Evolutionary conservation across 2,113 vertebrate genomes (phyloP).

Genomic region (Stomatorhinus ivindoensis): DNA sequence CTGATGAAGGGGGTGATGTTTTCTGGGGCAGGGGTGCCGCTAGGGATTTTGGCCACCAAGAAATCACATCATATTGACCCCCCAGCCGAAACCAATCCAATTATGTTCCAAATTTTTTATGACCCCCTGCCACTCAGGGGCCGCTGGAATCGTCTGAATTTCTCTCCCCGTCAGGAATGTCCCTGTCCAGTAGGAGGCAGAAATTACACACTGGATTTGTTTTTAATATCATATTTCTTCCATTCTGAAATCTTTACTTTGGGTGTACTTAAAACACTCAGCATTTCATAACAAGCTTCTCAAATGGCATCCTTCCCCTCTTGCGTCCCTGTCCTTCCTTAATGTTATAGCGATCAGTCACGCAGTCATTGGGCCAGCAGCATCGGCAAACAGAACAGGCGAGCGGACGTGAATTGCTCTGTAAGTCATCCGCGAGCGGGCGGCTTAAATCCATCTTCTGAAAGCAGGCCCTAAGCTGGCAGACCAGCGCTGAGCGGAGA

Average conservation of each 20-base stretch:
- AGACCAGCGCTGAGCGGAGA: background rate
- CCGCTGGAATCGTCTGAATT: background rate
- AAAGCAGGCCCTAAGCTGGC: background rate
- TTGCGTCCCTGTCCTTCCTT: background rate
- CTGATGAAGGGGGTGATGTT: background rate
- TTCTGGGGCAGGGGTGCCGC: background rate
- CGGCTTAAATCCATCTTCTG: background rate
- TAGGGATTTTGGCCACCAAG: background rate
- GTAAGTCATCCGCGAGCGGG: background rate
- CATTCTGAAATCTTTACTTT: constrained; percentile 36
- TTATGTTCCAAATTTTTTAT: background rate
- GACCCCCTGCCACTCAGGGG: background rate
- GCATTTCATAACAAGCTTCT: background rate
- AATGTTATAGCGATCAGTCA: background rate
- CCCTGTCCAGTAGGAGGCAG: constrained; percentile 44
- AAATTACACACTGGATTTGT: constrained; percentile 26
- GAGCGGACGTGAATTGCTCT: background rate
- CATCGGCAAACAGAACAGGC: background rate
- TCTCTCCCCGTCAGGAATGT: constrained; percentile 42
- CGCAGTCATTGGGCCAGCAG: background rate
- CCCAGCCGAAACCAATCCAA: background rate
- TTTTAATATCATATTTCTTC: background rate
- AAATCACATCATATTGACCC: background rate
- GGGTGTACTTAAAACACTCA: constrained; percentile 15
- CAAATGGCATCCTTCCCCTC: background rate